Base-by-base conservation (phyloP, 2,797 vertebrate genomes). In the Ispidina picta region DNA sequence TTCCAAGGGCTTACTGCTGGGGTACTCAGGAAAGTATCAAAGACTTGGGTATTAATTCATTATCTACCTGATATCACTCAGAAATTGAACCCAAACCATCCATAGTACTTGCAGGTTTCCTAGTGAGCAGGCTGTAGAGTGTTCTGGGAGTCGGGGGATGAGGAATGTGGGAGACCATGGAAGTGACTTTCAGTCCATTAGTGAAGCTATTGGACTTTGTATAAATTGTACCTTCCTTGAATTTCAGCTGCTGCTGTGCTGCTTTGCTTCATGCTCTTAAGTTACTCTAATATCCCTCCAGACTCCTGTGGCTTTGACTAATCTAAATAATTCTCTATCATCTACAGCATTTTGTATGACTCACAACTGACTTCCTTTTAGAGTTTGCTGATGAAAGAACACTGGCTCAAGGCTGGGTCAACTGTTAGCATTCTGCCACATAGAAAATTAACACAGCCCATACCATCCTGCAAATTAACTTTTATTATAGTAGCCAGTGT, bases 381-480 rank as follows among this genome's bases (percentile, higher is more conserved):
- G 66, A 83, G 39, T 89, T 91, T 90, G 71, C 75, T 94, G 88
- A 95, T 88, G 90, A 93, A 89, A 91, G 74, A 92, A 35, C 77
- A 52, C 35, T 23, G 31, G 66, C 63, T 58, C 43, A 35, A 91
- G 90, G 83, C 13, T 85, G 78, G 78, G 68, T 80, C 92, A 83
- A 23, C 52, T 90, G 73, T 59, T 83, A 74, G 31, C 82, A 33
- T 86, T 93, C 92, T 89, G 86, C 87, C 63, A 70, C 0, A 1
- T 15, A 73, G 82, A 83, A 94, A 94, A 90, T 92, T 56, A 81
- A 66, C 1, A 2, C 63, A 75, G 82, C 35, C 76, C 52, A 46
- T 77, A n/a, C 44, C 85, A 87, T 92, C 73, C 39, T 89, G 25
- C 84, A 93, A 95, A 95, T 95, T 95, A 95, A 37, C 89, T 87